phyloP scores from a whole-genome alignment of 2,797 vertebrate species.

The Chaetodon trifasciatus region DNA sequence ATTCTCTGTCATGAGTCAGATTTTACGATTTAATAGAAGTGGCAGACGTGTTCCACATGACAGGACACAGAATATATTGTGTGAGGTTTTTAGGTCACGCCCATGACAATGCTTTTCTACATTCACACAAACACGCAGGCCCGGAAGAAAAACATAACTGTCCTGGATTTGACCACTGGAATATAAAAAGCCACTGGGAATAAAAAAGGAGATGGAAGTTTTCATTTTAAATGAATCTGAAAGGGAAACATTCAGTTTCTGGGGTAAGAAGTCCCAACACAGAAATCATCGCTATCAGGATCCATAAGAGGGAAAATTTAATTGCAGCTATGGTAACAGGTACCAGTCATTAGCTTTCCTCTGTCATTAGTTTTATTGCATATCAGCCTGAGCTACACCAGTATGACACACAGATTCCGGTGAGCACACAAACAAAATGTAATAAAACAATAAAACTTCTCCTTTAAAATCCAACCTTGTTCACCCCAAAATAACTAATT shows the following conservation, averaged over 20 bases:
- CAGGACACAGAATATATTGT: slow-evolving; percentile 37
- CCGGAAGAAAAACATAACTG: neutral
- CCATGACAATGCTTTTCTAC: slow-evolving; percentile 44
- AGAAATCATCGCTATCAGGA: slow-evolving; percentile 22
- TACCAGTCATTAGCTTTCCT: slow-evolving; percentile 47
- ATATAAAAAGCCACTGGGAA: slow-evolving; percentile 25
- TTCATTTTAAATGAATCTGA: slow-evolving; percentile 4
- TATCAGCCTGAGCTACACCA: neutral
- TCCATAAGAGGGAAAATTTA: slow-evolving; percentile 31
- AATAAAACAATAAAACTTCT: slow-evolving; percentile 31
- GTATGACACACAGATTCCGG: slow-evolving; percentile 7
- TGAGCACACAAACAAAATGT: slow-evolving; percentile 3
- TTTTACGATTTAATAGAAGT: slow-evolving; percentile 13
- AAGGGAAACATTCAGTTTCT: slow-evolving; percentile 10
- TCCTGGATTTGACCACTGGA: slow-evolving; percentile 14
- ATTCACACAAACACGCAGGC: neutral
- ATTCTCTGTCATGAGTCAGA: slow-evolving; percentile 14
- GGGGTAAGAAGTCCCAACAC: neutral
- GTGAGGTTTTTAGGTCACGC: slow-evolving; percentile 51
- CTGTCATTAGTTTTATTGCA: slow-evolving; percentile 33
- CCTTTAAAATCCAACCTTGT: neutral
- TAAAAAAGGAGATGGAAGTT: neutral
- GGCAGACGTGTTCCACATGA: slow-evolving; percentile 30
- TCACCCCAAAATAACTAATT: neutral
- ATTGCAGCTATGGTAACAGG: slow-evolving; percentile 49